These are phyloP conservation scores for Chrysolina haemoptera DNA, from an alignment of 2,888 invertebrate genomes.

Conservation along the genomic window DNA sequence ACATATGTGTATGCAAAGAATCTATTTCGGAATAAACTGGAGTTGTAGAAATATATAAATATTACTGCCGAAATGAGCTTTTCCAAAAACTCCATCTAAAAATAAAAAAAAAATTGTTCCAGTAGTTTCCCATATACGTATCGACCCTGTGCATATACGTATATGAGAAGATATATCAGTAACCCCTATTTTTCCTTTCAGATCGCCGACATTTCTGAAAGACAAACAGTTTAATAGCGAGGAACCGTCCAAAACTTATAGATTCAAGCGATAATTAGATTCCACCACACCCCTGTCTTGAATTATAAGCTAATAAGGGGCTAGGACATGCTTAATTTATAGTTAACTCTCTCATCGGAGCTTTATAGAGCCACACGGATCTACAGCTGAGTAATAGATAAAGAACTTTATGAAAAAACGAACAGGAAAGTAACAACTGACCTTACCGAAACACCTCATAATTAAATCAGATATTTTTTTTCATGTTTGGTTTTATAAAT, in stretches of 20 bases:
- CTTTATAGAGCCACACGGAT: constrained; percentile 54
- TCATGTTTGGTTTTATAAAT: constrained; percentile 56
- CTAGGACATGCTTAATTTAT: constrained; percentile 69
- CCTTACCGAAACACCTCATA: constrained; percentile 58
- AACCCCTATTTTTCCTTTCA: constrained; percentile 16
- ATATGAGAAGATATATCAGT: neutral
- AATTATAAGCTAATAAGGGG: constrained; percentile 70
- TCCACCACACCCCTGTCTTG: constrained; percentile 70
- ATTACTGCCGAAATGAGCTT: too few species aligned
- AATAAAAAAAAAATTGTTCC: too few species aligned
- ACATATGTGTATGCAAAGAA: too few species aligned
- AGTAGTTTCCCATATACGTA: too few species aligned
- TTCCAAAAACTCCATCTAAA: too few species aligned
- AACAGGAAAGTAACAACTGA: constrained; percentile 48
- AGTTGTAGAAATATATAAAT: too few species aligned
- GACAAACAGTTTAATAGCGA: constrained; percentile 17
- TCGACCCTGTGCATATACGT: too few species aligned
- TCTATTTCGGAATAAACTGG: too few species aligned
- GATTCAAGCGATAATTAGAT: constrained; percentile 68
- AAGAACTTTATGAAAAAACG: constrained; percentile 58
- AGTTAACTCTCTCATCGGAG: constrained; percentile 65
- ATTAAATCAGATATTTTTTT: constrained; percentile 59
- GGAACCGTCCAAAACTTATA: constrained; percentile 62
- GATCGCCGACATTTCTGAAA: constrained; percentile 9
- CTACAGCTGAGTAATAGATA: constrained; percentile 54